These are phyloP conservation scores for Epistrophella euchroma DNA, from an alignment of 2,888 invertebrate species.

Conservation along the genomic window DNA sequence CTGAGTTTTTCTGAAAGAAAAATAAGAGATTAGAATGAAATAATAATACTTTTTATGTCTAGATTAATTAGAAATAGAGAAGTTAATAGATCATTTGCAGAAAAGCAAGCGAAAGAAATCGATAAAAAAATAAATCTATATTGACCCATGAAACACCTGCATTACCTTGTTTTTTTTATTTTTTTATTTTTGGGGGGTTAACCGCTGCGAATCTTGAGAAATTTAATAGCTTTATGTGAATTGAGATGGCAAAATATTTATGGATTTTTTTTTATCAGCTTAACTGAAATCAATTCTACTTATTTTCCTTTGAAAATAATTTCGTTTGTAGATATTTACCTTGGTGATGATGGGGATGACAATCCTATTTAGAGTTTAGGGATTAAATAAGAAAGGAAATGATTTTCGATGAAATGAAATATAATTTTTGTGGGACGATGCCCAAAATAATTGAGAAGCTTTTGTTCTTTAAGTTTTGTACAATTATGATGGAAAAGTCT, in stretches of 20 bases:
- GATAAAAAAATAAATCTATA: no score
- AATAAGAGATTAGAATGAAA: not conserved
- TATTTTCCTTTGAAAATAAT: not conserved
- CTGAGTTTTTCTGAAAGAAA: not conserved
- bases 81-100: not conserved
- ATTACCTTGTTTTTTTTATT: no score
- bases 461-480: no score
- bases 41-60: not conserved
- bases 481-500: no score
- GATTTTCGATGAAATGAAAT: no score
- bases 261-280: not conserved
- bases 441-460: no score
- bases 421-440: no score
- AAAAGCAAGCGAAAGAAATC: not conserved
- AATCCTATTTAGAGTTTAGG: not conserved
- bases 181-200: not conserved
- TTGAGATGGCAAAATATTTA: not conserved
- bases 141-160: no score
- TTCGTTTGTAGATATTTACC: not conserved
- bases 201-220: not conserved
- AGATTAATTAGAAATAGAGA: not conserved
- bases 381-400: not conserved
- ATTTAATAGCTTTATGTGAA: conserved; percentile 1
- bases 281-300: not conserved
- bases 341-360: not conserved